A percentile compares a stretch with the other conserved stretches of the same genome.
phyloP scores from a whole-genome alignment of 2,888 invertebrate genomes.

The Diaphora mendica region DNA sequence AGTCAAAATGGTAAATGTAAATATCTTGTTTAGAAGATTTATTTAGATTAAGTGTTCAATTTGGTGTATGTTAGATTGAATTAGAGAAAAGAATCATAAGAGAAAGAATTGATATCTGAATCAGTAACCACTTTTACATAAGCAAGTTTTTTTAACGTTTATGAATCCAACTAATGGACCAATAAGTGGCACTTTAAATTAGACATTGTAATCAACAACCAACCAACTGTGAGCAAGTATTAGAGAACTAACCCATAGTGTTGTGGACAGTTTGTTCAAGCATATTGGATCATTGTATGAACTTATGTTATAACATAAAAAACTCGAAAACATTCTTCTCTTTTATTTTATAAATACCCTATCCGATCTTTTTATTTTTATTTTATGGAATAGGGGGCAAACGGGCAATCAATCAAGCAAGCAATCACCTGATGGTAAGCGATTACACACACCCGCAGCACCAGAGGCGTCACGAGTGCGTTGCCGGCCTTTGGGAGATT shows the following conservation, averaged over 20 bases:
- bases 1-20: conserved; percentile 84
- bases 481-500: too few relatives aligned
- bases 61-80: conserved; percentile 81
- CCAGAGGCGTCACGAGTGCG: too few relatives aligned
- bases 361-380: too few relatives aligned
- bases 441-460: too few relatives aligned
- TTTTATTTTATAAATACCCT: conserved; percentile 52
- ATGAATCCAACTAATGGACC: conserved; percentile 81
- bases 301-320: conserved; percentile 84
- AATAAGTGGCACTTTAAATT: conserved; percentile 73
- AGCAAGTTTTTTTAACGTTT: conserved; percentile 68
- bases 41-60: conserved; percentile 85
- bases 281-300: conserved; percentile 84
- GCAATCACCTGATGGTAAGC: too few relatives aligned
- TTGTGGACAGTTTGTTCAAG: conserved; percentile 79
- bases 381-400: too few relatives aligned
- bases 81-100: conserved; percentile 71
- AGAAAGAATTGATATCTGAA: conserved; percentile 59
- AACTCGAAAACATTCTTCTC: conserved; percentile 69
- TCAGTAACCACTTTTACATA: conserved; percentile 67
- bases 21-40: conserved; percentile 84
- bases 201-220: conserved; percentile 63
- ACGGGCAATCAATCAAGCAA: too few relatives aligned
- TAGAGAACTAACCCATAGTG: conserved; percentile 63
- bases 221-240: conserved; percentile 62